phyloP scores from a whole-genome alignment of 2,888 invertebrate genomes.

The Zootermopsis nevadensis region DNA sequence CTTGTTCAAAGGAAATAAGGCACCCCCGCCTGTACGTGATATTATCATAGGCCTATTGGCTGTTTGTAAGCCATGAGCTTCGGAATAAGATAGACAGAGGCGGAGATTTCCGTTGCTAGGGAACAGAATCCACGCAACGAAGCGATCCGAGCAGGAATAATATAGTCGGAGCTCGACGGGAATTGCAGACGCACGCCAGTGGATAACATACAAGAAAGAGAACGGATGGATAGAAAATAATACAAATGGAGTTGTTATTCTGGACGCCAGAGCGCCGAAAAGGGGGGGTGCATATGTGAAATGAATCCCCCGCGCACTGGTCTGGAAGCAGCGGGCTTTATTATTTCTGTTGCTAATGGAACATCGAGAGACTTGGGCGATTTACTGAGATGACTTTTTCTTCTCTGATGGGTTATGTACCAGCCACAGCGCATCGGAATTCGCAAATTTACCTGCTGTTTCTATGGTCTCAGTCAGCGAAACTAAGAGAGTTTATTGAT shows the following conservation, averaged over 20 bases:
- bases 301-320: neutral
- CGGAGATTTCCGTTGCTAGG: slow-evolving; percentile 42
- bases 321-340: neutral
- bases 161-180: slow-evolving; percentile 15
- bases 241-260: slow-evolving; percentile 37
- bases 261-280: neutral
- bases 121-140: slow-evolving; percentile 15
- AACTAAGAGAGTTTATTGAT: too few relatives aligned
- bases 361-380: neutral
- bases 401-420: too few relatives aligned
- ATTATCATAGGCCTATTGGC: slow-evolving; percentile 43
- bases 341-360: neutral
- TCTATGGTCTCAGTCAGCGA: too few relatives aligned
- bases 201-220: slow-evolving; percentile 7
- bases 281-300: neutral
- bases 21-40: slow-evolving; percentile 16
- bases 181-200: neutral
- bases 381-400: neutral
- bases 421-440: too few relatives aligned
- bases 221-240: slow-evolving; percentile 38
- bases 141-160: slow-evolving; percentile 32
- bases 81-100: slow-evolving; percentile 38
- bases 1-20: slow-evolving; percentile 31
- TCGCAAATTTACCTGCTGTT: too few relatives aligned
- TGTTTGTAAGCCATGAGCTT: slow-evolving; percentile 43